These are phyloP conservation scores for Alcedo quadribrachys DNA, from an alignment of 2,797 vertebrate genomes.

Conservation along the genomic window DNA sequence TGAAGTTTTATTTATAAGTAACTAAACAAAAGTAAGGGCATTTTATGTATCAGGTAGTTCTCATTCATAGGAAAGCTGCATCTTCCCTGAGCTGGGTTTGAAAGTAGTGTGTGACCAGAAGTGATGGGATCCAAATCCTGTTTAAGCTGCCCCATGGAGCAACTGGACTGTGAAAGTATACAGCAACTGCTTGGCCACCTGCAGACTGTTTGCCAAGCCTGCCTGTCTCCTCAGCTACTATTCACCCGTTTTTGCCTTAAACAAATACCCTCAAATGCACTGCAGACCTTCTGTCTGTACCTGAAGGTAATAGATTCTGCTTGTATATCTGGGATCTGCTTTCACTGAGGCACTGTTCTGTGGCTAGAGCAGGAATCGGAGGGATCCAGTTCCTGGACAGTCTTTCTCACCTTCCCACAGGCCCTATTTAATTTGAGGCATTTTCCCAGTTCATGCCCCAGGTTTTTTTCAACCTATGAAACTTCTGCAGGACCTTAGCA, in stretches of 20 bases:
- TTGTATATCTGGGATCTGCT: background rate
- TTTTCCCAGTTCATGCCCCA: background rate
- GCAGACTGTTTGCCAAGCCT: background rate
- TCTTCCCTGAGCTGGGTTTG: background rate
- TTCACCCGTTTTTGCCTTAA: conserved; percentile 43
- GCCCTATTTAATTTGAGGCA: background rate
- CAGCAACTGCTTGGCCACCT: background rate
- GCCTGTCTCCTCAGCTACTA: background rate
- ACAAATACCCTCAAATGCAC: conserved; percentile 12
- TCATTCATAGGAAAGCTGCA: background rate
- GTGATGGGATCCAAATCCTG: background rate
- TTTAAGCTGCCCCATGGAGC: background rate
- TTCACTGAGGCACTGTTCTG: background rate
- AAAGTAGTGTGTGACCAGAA: background rate
- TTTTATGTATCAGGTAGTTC: background rate
- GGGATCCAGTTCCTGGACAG: background rate
- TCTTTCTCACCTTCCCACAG: background rate
- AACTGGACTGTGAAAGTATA: background rate
- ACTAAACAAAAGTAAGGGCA: background rate
- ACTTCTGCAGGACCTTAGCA: background rate
- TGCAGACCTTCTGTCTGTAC: conserved; percentile 25
- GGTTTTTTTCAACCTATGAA: background rate
- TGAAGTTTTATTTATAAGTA: background rate
- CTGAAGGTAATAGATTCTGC: background rate
- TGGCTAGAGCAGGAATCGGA: background rate